Conservation (phyloP, 2,888 invertebrate genomes). For the Sympetrum striolatum region DNA sequence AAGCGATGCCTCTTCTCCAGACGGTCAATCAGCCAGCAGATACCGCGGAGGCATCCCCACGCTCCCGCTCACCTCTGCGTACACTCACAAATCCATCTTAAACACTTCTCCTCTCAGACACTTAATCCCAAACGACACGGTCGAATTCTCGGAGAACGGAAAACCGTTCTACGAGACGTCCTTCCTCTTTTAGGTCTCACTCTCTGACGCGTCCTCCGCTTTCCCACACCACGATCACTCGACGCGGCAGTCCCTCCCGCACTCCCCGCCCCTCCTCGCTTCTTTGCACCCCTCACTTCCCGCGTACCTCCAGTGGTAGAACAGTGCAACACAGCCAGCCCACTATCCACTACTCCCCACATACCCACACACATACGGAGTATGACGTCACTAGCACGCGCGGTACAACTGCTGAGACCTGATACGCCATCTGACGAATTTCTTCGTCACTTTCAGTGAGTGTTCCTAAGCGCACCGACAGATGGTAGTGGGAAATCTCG, state of each 20-base stretch:
- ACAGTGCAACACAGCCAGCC: constrained; percentile 33
- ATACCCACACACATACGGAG: constrained; percentile 15
- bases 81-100: constrained; percentile 38
- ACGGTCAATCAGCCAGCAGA: constrained; percentile 22
- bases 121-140: constrained; percentile 41
- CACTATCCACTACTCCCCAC: neutral
- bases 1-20: neutral
- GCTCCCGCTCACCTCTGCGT: neutral
- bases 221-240: constrained; percentile 25
- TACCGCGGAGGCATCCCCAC: constrained; percentile 32
- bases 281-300: constrained; percentile 1
- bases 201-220: constrained; percentile 39
- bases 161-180: constrained; percentile 33
- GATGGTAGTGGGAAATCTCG: neutral
- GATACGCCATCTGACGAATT: constrained; percentile 2
- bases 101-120: constrained; percentile 32
- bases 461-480: neutral
- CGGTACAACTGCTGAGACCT: neutral
- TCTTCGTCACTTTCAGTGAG: neutral
- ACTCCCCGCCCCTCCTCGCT: neutral
- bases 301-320: constrained; percentile 16
- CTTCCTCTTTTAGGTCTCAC: constrained; percentile 28
- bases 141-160: constrained; percentile 34
- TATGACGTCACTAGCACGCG: constrained; percentile 13
- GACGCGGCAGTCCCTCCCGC: constrained; percentile 1